Evolutionary conservation across 2,797 vertebrate genomes (phyloP).

Genomic region (Cynopterus sphinx): DNA sequence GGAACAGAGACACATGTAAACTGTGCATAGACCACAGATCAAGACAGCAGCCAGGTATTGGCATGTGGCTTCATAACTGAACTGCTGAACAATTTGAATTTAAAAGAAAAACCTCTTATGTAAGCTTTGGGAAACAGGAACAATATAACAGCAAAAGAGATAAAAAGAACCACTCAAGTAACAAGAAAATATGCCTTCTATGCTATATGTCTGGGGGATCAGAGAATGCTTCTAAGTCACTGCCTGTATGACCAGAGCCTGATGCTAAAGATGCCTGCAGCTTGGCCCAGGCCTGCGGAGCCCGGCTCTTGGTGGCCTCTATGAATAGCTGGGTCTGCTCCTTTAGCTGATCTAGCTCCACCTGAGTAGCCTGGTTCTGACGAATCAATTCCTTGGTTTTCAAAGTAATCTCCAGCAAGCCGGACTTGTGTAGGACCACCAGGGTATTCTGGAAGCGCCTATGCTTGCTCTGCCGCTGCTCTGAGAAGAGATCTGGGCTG

Average conservation of each 20-base stretch:
- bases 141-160: slow-evolving; percentile 44
- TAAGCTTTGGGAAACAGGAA: slow-evolving; percentile 62
- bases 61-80: slow-evolving; percentile 43
- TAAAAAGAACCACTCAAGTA: slow-evolving; percentile 66
- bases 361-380: slow-evolving; percentile 93
- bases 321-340: slow-evolving; percentile 92
- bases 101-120: slow-evolving; percentile 62
- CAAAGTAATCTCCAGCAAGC: slow-evolving; percentile 93
- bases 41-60: slow-evolving; percentile 34
- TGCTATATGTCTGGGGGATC: slow-evolving; percentile 77
- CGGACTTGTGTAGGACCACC: slow-evolving; percentile 91
- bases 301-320: slow-evolving; percentile 90
- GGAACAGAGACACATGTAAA: not conserved
- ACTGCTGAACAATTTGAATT: slow-evolving; percentile 1
- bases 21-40: slow-evolving; percentile 36
- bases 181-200: slow-evolving; percentile 34
- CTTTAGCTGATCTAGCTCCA: slow-evolving; percentile 91
- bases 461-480: slow-evolving; percentile 86
- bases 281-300: slow-evolving; percentile 92
- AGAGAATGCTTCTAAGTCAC: slow-evolving; percentile 65
- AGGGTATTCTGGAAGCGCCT: slow-evolving; percentile 95
- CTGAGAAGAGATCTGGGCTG: slow-evolving; percentile 77
- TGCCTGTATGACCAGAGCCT: slow-evolving; percentile 66
- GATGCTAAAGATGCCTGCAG: slow-evolving; percentile 89
- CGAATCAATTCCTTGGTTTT: slow-evolving; percentile 95